phyloP scores from a whole-genome alignment of 2,797 vertebrate genomes.

The Philypnodon macrostomus region DNA sequence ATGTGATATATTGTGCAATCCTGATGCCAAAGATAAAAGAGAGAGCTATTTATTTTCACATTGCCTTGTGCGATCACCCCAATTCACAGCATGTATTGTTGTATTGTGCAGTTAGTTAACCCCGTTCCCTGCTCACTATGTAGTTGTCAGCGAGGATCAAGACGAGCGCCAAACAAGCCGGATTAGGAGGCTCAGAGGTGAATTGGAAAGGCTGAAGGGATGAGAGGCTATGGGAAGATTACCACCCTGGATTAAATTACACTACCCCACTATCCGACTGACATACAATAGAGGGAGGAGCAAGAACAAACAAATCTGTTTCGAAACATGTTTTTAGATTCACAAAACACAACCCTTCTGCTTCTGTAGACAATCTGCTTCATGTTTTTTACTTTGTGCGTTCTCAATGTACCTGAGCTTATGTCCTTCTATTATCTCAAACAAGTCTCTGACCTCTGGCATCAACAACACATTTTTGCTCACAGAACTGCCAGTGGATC shows the following conservation, averaged over 20 bases:
- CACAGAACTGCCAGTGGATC: too few species aligned
- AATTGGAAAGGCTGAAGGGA: conserved; percentile 50
- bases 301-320: conserved; percentile 28
- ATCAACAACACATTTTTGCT: too few species aligned
- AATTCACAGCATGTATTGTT: conserved; percentile 36
- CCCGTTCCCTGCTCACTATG: conserved; percentile 21
- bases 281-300: conserved; percentile 37
- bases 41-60: conserved; percentile 7
- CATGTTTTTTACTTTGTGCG: too few species aligned
- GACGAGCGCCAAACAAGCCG: conserved; percentile 40
- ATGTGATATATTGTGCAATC: neutral
- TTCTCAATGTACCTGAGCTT: too few species aligned
- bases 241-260: conserved; percentile 57
- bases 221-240: conserved; percentile 53
- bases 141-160: conserved; percentile 38
- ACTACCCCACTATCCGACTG: conserved; percentile 33
- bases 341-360: too few species aligned
- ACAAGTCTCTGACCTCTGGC: too few species aligned
- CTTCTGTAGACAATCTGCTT: too few species aligned
- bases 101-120: conserved; percentile 41
- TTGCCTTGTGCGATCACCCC: conserved; percentile 16
- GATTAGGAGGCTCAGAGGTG: conserved; percentile 56
- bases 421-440: too few species aligned
- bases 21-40: conserved; percentile 4
- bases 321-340: too few species aligned